These are phyloP conservation scores for Xestoiulus laeticollis DNA, from an alignment of 2,888 invertebrate genomes.

Conservation along the genomic window DNA sequence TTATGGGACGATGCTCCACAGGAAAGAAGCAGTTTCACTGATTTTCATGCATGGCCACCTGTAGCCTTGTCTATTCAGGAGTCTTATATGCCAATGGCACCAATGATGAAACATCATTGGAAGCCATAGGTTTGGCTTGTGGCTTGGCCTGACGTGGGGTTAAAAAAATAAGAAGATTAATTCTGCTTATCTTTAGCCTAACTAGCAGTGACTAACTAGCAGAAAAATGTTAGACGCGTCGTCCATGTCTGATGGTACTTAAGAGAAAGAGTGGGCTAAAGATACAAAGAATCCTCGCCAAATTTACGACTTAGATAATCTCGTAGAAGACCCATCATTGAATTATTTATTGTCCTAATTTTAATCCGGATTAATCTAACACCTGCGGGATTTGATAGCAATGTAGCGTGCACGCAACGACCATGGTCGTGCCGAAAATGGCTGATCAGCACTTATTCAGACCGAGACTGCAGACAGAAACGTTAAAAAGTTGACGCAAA, in stretches of 20 bases:
- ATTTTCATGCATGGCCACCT: conserved; percentile 24
- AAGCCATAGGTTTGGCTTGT: conserved; percentile 8
- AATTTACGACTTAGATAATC: conserved; percentile 12
- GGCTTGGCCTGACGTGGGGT: background rate
- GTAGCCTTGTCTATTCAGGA: background rate
- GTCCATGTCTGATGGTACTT: background rate
- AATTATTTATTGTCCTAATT: conserved; percentile 9
- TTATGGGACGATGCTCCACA: conserved; percentile 13
- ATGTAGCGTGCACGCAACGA: background rate
- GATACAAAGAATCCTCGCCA: background rate
- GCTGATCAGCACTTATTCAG: background rate
- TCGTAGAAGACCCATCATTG: background rate
- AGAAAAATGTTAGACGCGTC: background rate
- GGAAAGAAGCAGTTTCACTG: background rate
- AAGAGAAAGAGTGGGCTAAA: background rate
- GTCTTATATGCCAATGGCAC: background rate
- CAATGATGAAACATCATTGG: background rate
- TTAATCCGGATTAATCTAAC: conserved; percentile 29
- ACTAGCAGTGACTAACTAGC: background rate
- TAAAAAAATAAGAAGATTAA: background rate
- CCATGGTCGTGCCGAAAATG: conserved; percentile 13
- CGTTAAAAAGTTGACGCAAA: background rate
- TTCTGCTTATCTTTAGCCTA: conserved; percentile 24
- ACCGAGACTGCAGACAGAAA: background rate
- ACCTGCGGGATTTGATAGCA: conserved; percentile 13